Percentiles rank a stretch among this genome's conserved stretches.
These are phyloP conservation scores for Diaprepes abbreviatus DNA, from an alignment of 2,888 invertebrate genomes.

Conservation along the genomic window DNA sequence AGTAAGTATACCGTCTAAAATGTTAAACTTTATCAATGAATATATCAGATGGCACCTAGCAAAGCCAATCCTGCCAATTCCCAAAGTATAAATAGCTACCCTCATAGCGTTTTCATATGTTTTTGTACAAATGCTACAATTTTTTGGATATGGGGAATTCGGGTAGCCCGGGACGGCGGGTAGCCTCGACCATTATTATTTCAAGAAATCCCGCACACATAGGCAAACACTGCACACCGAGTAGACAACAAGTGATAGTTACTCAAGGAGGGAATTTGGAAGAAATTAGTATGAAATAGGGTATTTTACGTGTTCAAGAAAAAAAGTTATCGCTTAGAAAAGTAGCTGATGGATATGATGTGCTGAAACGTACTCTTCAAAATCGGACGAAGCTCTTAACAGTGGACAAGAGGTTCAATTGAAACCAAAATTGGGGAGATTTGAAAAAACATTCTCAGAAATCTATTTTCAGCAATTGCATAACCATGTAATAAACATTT, in stretches of 20 bases:
- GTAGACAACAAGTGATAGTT: neutral
- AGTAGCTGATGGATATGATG: neutral
- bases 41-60: too few species aligned
- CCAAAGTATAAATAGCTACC: too few species aligned
- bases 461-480: neutral
- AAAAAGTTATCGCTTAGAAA: neutral
- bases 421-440: neutral
- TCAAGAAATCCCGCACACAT: too few species aligned
- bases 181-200: neutral
- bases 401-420: neutral
- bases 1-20: too few species aligned
- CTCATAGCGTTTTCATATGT: too few species aligned
- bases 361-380: neutral
- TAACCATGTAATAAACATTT: neutral
- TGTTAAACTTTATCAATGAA: too few species aligned
- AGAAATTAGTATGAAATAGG: neutral
- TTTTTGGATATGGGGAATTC: too few species aligned
- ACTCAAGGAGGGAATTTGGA: neutral
- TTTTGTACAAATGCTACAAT: too few species aligned
- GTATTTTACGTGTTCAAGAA: neutral
- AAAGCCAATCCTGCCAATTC: too few species aligned
- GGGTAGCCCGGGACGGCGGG: neutral
- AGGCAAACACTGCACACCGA: neutral
- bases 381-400: neutral
- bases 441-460: neutral